Percentiles rank a stretch among this genome's conserved stretches.
phyloP scores from a whole-genome alignment of 2,888 invertebrate genomes.

The Acleris holmiana region DNA sequence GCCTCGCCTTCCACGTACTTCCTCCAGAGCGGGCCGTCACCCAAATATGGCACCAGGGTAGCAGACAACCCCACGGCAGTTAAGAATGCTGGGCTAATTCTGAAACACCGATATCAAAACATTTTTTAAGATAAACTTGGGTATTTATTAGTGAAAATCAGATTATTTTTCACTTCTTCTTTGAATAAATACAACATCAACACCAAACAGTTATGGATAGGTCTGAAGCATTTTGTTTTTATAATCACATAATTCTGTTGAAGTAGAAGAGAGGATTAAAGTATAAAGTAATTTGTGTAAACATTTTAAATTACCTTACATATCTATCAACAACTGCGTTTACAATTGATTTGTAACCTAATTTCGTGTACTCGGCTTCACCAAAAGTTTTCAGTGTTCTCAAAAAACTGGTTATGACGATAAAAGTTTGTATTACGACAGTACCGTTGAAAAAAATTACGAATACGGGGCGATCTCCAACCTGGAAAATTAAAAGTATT shows the following conservation, averaged over 20 bases:
- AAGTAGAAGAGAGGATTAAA: too few species aligned
- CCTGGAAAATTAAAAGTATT: constrained; percentile 17
- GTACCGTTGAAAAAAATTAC: constrained; percentile 34
- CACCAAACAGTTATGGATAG: too few species aligned
- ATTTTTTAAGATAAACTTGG: too few species aligned
- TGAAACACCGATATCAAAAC: constrained; percentile 1
- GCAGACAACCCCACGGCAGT: constrained; percentile 34
- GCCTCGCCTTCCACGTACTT: constrained; percentile 33
- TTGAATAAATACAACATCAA: too few species aligned
- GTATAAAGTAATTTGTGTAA: too few species aligned
- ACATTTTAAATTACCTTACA: constrained; percentile 29
- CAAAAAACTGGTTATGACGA: constrained; percentile 35
- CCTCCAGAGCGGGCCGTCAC: constrained; percentile 37
- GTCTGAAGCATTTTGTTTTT: too few species aligned
- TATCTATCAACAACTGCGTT: constrained; percentile 30
- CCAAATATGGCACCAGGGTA: constrained; percentile 27
- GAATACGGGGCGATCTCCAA: constrained; percentile 24
- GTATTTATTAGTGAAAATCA: too few species aligned
- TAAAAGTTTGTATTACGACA: constrained; percentile 32
- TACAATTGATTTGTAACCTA: constrained; percentile 11
- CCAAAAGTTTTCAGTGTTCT: constrained; percentile 30
- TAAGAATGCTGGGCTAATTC: constrained; percentile 27
- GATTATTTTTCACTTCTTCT: too few species aligned
- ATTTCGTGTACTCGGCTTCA: constrained; percentile 2
- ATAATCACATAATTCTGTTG: too few species aligned